These are phyloP conservation scores for Charadrius vociferus DNA, from an alignment of 2,113 vertebrate species.

Conservation along the genomic window DNA sequence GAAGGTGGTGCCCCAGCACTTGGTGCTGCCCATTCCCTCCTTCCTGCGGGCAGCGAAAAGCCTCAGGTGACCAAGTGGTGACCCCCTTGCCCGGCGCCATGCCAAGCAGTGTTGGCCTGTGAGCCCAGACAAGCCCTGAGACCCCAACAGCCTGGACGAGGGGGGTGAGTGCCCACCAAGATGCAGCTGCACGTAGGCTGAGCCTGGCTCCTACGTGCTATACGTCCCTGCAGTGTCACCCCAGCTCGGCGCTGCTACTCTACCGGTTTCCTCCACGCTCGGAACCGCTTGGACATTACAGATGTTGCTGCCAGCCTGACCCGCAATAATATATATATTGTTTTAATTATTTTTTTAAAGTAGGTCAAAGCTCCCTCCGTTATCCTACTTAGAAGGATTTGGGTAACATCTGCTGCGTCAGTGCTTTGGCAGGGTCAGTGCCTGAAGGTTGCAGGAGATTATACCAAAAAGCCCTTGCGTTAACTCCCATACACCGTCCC, in stretches of 20 bases:
- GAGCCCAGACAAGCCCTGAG: too few relatives aligned
- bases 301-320: neutral
- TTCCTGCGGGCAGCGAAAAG: too few relatives aligned
- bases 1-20: too few relatives aligned
- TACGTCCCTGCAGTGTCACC: rapidly evolving
- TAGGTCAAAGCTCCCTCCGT: neutral
- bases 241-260: neutral
- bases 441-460: neutral
- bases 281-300: rapidly evolving
- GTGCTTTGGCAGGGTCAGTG: neutral
- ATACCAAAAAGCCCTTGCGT: neutral
- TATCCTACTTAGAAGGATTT: neutral
- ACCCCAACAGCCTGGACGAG: neutral
- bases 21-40: too few relatives aligned
- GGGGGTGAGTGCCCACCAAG: too few relatives aligned
- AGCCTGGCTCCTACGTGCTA: rapidly evolving
- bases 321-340: neutral
- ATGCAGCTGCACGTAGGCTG: rapidly evolving
- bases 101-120: too few relatives aligned
- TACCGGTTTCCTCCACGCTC: rapidly evolving
- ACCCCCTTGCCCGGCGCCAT: too few relatives aligned
- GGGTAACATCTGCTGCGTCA: neutral
- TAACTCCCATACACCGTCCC: rapidly evolving
- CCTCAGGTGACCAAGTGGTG: neutral
- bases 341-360: neutral